Base-by-base conservation (phyloP, 2,113 vertebrate species). In the Zosterops japonicus region DNA sequence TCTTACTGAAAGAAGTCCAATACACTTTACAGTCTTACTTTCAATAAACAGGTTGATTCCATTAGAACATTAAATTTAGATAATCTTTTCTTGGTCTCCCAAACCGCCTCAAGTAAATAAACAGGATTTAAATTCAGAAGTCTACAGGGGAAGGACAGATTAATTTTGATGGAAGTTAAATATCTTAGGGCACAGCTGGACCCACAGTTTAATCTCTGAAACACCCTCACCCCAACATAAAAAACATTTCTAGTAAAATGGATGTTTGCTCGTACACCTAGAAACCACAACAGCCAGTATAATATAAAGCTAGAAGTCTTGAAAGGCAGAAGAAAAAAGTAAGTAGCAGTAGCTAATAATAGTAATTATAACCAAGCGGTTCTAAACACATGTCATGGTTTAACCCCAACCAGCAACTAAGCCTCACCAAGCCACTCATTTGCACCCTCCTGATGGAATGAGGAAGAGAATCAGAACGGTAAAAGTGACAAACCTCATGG, bases 31-130 rank as follows among this genome's bases (percentile, higher is more conserved):
- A 74, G 23, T 59, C 42, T 87, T 47, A 63, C 25, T 85, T 82
- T 78, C 61, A 83, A 83, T 21, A 53, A 83, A 70, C 16, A 52
- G 7, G 33, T 76, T 76, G 63, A 80, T 72, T 95, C 59, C 44
- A 64, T 23, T 29, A 23, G 53, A 94, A 93, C n/a, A 72, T 59
- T 61, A 63, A 65, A 74, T 49, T 76, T 61, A 86, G 86, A 77
- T 55, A 82, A 87, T 67, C 67, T 82, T 68, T 83, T 71, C 63
- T 39, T 65, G 31, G 31, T 95, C 47, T 94, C 50, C 24, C 75
- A 87, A 83, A 80, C 29, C 87, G 50, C 90, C 69, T 69, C 60
- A 74, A 94, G 80, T 85, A 91, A 91, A 90, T 57, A 90, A 89
- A 93, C 28, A 92, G 42, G 57, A 87, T 81, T 92, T 93, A 89